Base-by-base conservation (phyloP, 1,140 invertebrate genomes). In the Trichomalopsis sarcophagae region DNA sequence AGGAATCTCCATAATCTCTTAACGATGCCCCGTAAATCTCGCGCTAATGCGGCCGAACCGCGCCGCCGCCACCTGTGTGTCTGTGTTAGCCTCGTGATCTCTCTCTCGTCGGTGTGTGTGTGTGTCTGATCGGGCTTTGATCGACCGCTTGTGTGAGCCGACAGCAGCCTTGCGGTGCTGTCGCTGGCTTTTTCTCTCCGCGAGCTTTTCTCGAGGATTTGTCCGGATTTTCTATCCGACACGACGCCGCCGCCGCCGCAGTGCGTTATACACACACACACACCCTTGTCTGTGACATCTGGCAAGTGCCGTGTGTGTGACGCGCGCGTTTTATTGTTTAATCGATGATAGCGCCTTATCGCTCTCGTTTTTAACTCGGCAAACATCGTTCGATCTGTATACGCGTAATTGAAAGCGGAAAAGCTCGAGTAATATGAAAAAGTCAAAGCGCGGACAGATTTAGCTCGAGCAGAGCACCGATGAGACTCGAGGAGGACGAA, bases 1-100 rank as follows among this genome's bases (percentile, higher is more conserved):
- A 78, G 62, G 55, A 62, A 82, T 81, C 76, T 79, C 84, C 84
- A 73, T 84, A 84, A 84, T 84, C 84, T 84, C 77, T 81, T 81
- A 84, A 80, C 78, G 77, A 84, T 76, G 77, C 84, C 44, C 78
- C 84, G 50, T 81, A 75, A 84, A 80, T 84, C 84, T 81, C 69
- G 30, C 55, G 21, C 55, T 76, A 50, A 79, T 80, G 47, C 77
- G 62, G 4, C 82, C 9, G 55, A 44, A 66, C 40, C 47, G 33
- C 33, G 33, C 33, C 5, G 62, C 77, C 69, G 82, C 14, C 55
- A n/a, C 55, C 55, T 50, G 47, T 50, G 47, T 50, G 47, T 50
- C 9, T 62, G 55, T 62, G 55, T 62, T 62, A 62, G 55, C 21
- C 55, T 7, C 55, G 6, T 62, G 55, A 62, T 62, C 55, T 62